Conservation (phyloP, 2,888 invertebrate genomes). For the Pilophorus perplexus region DNA sequence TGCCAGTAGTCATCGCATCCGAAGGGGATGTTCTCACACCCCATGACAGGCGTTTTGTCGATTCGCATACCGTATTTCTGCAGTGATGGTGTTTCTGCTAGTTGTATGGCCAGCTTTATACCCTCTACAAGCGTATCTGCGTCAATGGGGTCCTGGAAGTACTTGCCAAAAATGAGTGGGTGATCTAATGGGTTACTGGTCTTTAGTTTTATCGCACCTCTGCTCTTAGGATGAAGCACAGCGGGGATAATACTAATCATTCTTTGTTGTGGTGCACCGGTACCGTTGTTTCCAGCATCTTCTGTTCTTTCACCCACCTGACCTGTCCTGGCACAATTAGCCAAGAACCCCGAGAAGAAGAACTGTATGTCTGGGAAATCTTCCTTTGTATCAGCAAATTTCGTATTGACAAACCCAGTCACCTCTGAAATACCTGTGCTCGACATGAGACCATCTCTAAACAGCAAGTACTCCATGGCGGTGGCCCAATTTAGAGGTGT, state of each 20-base stretch:
- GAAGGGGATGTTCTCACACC: conserved; percentile 72
- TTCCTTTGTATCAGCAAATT: conserved; percentile 64
- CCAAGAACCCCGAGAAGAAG: conserved; percentile 83
- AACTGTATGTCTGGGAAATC: conserved; percentile 82
- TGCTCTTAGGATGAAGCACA: conserved; percentile 80
- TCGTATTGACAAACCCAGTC: conserved; percentile 77
- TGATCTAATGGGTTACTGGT: conserved; percentile 75
- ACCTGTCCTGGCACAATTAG: conserved; percentile 80
- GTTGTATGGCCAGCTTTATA: conserved; percentile 70
- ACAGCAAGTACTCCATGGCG: conserved; percentile 84
- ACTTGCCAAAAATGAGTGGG: conserved; percentile 83
- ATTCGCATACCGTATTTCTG: conserved; percentile 68
- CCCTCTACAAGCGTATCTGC: conserved; percentile 77
- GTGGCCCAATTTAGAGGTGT: conserved; percentile 87
- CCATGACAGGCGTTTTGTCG: conserved; percentile 69
- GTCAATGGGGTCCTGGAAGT: conserved; percentile 74
- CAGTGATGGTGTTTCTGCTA: conserved; percentile 67
- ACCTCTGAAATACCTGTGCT: conserved; percentile 86
- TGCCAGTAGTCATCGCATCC: conserved; percentile 65
- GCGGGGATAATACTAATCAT: conserved; percentile 75
- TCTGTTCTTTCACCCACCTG: conserved; percentile 77
- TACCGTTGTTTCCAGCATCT: conserved; percentile 54
- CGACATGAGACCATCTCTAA: conserved; percentile 85
- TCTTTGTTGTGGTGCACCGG: conserved; percentile 52
- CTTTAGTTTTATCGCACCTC: conserved; percentile 71